Evolutionary conservation across 2,888 invertebrate genomes (phyloP), one percentile per base, ranked within the genome.

Genomic region (Lasius platythorax): DNA sequence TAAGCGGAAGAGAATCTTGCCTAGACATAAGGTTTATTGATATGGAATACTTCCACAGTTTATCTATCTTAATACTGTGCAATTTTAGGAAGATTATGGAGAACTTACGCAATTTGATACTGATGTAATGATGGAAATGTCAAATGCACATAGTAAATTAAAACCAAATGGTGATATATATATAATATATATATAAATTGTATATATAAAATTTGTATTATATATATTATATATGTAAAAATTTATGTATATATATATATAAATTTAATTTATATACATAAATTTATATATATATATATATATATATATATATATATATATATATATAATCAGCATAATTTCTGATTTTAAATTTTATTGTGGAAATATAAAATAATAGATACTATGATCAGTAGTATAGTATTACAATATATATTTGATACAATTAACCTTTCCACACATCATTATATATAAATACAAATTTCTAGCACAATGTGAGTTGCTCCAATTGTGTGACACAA

Each of bases 401-500:
- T 46, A 3, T 12, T 43, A 46, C 46, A 46, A 6, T 50, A 50
- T 50, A 53, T 53, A 8, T 83, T 23, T 83, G 85, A 84, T 88
- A 78, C 81, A 86, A 75, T 88, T 90, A 88, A 88, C 82, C 61
- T 85, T 79, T 87, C 84, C 88, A 53, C 53, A 53, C 53, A 81
- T 90, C 74, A 66, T 83, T 86, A 70, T 58, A 64, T 79, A 81
- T 81, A 89, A 90, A 89, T 88, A 87, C 70, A 87, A 89, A 79
- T 81, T 72, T 87, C 76, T 86, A 85, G 43, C 84, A 88, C 79
- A 87, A 81, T 83, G 64, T 81, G 8, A 53, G 84, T 87, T 85
- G 85, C 67, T 90, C 82, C 85, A 66, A 67, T 40, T 64, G 85
- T 86, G 88, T 87, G 88, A 87, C 87, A 90, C 90, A 87, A 91